Conservation (phyloP, 2,113 vertebrate species). For the Stigmatopora argus region DNA sequence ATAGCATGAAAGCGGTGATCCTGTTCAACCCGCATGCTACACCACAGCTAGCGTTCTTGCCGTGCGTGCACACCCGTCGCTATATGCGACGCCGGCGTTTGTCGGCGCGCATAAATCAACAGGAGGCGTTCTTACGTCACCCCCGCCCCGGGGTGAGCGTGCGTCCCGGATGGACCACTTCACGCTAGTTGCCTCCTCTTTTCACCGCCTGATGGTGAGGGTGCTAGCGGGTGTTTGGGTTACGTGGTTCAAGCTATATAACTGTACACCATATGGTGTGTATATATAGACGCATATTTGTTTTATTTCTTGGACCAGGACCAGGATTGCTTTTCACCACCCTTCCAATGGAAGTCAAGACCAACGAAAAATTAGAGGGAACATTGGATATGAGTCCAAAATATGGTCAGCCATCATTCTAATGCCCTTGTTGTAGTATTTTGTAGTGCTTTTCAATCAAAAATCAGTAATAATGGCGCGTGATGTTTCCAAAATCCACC, state of each 20-base stretch:
- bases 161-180: slow-evolving; percentile 13
- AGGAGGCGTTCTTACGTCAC: slow-evolving; percentile 42
- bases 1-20: not conserved
- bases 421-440: no score
- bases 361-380: no score
- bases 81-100: slow-evolving; percentile 49
- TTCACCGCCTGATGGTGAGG: slow-evolving; percentile 12
- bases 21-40: not conserved
- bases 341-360: no score
- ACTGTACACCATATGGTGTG: no score
- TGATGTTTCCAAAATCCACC: not conserved
- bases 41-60: slow-evolving; percentile 26
- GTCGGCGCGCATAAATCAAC: slow-evolving; percentile 59
- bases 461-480: not conserved
- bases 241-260: no score
- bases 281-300: no score
- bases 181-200: slow-evolving; percentile 20
- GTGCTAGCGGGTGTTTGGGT: not conserved
- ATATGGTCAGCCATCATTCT: no score
- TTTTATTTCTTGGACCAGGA: no score
- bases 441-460: no score
- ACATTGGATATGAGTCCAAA: no score
- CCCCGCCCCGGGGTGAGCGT: slow-evolving; percentile 19
- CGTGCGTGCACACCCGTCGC: slow-evolving; percentile 13
- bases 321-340: no score